These are phyloP conservation scores for Salarias fasciatus DNA, from an alignment of 2,797 vertebrate genomes.

Conservation along the genomic window DNA sequence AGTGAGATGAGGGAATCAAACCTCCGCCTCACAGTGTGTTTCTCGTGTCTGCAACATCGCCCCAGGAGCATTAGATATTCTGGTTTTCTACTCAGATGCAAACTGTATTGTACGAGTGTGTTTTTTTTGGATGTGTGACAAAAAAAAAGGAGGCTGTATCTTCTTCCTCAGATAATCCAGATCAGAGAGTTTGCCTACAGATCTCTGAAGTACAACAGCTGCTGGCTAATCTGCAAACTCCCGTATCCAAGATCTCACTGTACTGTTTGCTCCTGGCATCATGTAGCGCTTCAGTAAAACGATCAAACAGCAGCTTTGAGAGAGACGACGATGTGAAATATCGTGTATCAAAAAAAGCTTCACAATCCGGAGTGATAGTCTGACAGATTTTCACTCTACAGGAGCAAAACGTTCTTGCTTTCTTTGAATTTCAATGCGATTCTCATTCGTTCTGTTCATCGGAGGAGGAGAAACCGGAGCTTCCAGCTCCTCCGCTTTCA, in stretches of 20 bases:
- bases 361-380: no score
- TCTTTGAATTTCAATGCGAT: no score
- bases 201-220: conserved; percentile 44
- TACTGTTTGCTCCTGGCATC: no score
- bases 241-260: no score
- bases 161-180: conserved; percentile 47
- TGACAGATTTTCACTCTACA: no score
- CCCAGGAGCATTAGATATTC: conserved; percentile 26
- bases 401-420: no score
- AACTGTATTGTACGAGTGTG: not conserved
- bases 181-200: conserved; percentile 32
- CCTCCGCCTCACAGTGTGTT: not conserved
- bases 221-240: conserved; percentile 42
- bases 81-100: conserved; percentile 5
- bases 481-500: conserved; percentile 6
- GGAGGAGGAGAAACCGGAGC: no score
- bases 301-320: no score
- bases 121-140: not conserved
- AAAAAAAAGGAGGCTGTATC: conserved; percentile 17
- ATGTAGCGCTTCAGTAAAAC: no score
- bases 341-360: no score
- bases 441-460: no score
- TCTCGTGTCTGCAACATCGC: conserved; percentile 10
- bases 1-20: conserved; percentile 6
- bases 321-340: no score